Percentiles rank a stretch among this genome's conserved stretches.
These are phyloP conservation scores for Monopterus albus DNA, from an alignment of 2,113 vertebrate genomes.

Conservation along the genomic window DNA sequence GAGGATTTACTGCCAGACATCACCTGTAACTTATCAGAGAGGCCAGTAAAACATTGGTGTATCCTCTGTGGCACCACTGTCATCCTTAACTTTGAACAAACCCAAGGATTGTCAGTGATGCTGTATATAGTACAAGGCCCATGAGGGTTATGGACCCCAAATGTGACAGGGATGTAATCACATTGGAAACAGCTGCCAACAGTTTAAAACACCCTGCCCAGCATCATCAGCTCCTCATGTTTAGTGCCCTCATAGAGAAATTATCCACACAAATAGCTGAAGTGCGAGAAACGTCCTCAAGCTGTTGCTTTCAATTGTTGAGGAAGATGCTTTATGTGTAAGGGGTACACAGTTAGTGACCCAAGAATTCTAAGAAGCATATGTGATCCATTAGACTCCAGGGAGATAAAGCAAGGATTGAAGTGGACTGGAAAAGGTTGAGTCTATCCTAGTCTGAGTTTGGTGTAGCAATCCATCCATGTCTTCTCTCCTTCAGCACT, in stretches of 20 bases:
- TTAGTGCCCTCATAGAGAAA: background rate
- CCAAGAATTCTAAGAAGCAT: constrained; percentile 34
- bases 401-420: constrained; percentile 12
- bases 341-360: constrained; percentile 1
- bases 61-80: constrained; percentile 22
- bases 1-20: constrained; percentile 52
- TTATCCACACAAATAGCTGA: background rate
- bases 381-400: constrained; percentile 12
- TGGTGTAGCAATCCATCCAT: constrained; percentile 23
- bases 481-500: background rate
- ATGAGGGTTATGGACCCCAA: constrained; percentile 21
- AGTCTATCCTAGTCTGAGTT: constrained; percentile 17
- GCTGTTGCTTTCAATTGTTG: constrained; percentile 1
- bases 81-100: constrained; percentile 17
- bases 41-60: constrained; percentile 24
- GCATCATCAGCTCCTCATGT: background rate
- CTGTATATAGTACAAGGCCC: constrained; percentile 17
- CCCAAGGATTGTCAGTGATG: constrained; percentile 7
- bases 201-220: background rate
- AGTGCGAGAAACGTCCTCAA: background rate
- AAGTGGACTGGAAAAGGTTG: background rate
- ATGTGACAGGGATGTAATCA: constrained; percentile 12
- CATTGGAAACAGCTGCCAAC: constrained; percentile 33
- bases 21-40: constrained; percentile 42
- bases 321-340: background rate